phyloP scores from a whole-genome alignment of 2,797 vertebrate species.

The Sebastes flavidus region DNA sequence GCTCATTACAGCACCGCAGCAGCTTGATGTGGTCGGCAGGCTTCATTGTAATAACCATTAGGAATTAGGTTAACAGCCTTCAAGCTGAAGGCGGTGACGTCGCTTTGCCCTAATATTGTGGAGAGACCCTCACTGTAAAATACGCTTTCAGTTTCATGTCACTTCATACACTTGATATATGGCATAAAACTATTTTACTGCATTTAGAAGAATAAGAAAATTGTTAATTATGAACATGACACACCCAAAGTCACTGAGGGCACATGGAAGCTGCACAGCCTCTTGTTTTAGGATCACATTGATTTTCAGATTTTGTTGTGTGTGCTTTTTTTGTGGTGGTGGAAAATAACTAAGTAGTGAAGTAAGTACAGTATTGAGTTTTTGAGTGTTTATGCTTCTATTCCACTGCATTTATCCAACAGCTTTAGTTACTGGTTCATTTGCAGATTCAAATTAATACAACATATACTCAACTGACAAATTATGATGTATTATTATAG shows the following conservation, averaged over 20 bases:
- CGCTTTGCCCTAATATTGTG: constrained; percentile 40
- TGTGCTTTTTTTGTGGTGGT: not conserved
- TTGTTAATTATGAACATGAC: constrained; percentile 38
- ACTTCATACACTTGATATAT: constrained; percentile 42
- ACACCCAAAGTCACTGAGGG: constrained; percentile 52
- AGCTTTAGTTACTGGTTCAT: not conserved
- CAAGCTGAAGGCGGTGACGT: constrained; percentile 52
- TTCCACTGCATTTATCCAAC: not conserved
- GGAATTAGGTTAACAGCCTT: constrained; percentile 59
- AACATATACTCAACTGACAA: not conserved
- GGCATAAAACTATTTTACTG: constrained; percentile 45
- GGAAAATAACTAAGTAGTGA: not conserved
- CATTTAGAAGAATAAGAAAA: constrained; percentile 35
- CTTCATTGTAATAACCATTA: constrained; percentile 79
- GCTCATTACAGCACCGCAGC: constrained; percentile 66
- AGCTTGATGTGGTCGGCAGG: constrained; percentile 78
- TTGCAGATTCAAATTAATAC: not conserved
- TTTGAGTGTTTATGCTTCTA: not conserved
- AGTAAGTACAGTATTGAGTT: too few species aligned
- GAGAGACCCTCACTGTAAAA: constrained; percentile 53
- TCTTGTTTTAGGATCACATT: not conserved
- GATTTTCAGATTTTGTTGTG: constrained; percentile 4
- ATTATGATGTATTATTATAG: not conserved
- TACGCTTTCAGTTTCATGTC: constrained; percentile 35
- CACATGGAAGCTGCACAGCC: not conserved